Evolutionary conservation across 2,888 invertebrate species (phyloP).

Genomic region (Idaea biselata): DNA sequence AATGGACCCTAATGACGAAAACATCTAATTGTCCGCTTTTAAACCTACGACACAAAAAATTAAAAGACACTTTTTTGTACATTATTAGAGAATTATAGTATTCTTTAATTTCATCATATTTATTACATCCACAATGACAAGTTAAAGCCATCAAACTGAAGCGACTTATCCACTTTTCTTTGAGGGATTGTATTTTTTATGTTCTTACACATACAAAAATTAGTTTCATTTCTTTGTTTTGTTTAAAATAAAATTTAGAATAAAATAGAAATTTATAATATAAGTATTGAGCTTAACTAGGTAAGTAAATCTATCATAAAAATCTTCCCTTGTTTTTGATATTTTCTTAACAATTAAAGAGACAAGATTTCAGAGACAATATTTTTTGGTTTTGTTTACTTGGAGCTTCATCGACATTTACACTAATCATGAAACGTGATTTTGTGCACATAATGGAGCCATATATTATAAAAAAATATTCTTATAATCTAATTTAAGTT

Average conservation of each 20-base stretch:
- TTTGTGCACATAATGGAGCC: not conserved
- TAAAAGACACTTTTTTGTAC: not conserved
- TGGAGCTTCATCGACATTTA: constrained; percentile 3
- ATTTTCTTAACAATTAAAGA: constrained; percentile 2
- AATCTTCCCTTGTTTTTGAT: constrained; percentile 9
- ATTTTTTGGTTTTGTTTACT: constrained; percentile 4
- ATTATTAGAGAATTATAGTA: not conserved
- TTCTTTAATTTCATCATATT: not conserved
- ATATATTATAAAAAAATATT: constrained; percentile 3
- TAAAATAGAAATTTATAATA: constrained; percentile 20
- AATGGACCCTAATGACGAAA: not conserved
- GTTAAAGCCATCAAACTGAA: not conserved
- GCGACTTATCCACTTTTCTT: not conserved
- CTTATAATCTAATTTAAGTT: constrained; percentile 2
- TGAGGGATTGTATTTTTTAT: not conserved
- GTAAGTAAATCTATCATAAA: constrained; percentile 1
- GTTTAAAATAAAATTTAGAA: constrained; percentile 16
- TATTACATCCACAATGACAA: not conserved
- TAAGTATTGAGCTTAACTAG: constrained; percentile 14
- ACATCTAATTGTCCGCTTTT: not conserved
- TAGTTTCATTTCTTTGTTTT: constrained; percentile 12
- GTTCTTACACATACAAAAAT: not conserved
- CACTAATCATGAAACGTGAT: not conserved
- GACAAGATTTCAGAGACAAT: constrained; percentile 3
- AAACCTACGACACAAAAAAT: not conserved